Percentiles rank a stretch among this genome's conserved stretches.
These are phyloP conservation scores for Chalcis sispes DNA, from an alignment of 2,888 invertebrate species.

Conservation along the genomic window DNA sequence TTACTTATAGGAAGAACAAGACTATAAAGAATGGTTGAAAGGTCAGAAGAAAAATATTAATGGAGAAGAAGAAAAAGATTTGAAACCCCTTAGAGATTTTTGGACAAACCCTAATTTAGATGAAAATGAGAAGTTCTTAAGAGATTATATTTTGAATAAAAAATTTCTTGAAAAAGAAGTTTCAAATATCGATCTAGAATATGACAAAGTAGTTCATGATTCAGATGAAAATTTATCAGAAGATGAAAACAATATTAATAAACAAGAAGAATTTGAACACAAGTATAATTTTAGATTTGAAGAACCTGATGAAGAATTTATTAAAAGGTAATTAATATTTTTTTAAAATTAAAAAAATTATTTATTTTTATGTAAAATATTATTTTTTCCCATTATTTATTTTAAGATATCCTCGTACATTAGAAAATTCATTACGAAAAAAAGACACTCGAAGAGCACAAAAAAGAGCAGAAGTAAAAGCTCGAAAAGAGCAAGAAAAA, in stretches of 20 bases:
- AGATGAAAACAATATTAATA: conserved; percentile 87
- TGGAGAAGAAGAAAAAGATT: conserved; percentile 79
- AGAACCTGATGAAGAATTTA: conserved; percentile 95
- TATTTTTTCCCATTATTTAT: conserved; percentile 48
- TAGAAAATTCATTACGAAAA: conserved; percentile 88
- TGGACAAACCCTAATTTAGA: conserved; percentile 91
- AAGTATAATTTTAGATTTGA: conserved; percentile 98
- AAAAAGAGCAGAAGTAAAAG: conserved; percentile 85
- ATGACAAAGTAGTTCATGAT: conserved; percentile 70
- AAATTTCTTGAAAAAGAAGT: conserved; percentile 77
- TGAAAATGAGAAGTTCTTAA: conserved; percentile 90
- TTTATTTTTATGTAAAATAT: no score
- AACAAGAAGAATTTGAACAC: conserved; percentile 93
- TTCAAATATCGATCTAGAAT: conserved; percentile 56
- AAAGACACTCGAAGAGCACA: conserved; percentile 87
- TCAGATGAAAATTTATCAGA: conserved; percentile 81
- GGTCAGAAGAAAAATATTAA: conserved; percentile 83
- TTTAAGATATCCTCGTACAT: conserved; percentile 89
- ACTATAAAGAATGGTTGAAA: conserved; percentile 88
- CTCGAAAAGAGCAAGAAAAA: conserved; percentile 88
- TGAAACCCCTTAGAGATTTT: conserved; percentile 87
- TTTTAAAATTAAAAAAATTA: conserved; percentile 26
- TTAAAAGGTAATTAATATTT: conserved; percentile 73
- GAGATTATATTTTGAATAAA: conserved; percentile 94
- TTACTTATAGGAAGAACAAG: conserved; percentile 78